These are phyloP conservation scores for Botia almorhae DNA, from an alignment of 2,797 vertebrate genomes.

Conservation along the genomic window DNA sequence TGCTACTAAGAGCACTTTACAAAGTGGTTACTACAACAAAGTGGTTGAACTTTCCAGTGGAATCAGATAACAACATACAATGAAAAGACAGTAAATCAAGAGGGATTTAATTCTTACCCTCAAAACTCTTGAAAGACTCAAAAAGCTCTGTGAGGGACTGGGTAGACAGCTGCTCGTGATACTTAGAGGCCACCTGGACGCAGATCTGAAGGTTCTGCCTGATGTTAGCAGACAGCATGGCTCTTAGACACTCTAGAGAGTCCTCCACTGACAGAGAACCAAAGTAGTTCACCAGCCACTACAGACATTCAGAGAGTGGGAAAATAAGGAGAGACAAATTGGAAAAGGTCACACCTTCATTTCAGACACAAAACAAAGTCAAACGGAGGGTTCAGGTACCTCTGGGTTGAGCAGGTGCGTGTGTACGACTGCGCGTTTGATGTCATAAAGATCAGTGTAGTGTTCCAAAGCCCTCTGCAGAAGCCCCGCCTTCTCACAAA, in stretches of 20 bases:
- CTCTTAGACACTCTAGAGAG: conserved; percentile 94
- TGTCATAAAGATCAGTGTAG: conserved; percentile 96
- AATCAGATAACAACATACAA: neutral
- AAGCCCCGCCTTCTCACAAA: conserved; percentile 97
- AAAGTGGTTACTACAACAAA: neutral
- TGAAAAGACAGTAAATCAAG: neutral
- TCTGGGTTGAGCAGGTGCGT: conserved; percentile 98
- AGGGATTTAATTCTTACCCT: conserved; percentile 79
- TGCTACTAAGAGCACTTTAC: neutral
- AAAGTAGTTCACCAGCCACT: conserved; percentile 99
- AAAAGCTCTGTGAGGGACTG: conserved; percentile 95
- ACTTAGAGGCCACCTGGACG: conserved; percentile 97
- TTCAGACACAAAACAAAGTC: neutral
- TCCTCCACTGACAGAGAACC: conserved; percentile 97
- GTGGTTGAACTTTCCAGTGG: neutral
- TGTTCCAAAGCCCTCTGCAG: conserved; percentile 96
- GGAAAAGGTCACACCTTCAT: neutral
- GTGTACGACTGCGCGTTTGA: conserved; percentile 95
- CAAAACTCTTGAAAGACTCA: conserved; percentile 98
- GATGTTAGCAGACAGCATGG: conserved; percentile 98
- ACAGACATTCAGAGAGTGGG: conserved; percentile 40
- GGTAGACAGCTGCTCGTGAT: conserved; percentile 93
- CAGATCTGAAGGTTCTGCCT: conserved; percentile 98
- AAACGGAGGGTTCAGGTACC: conserved; percentile 71
- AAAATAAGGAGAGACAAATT: neutral